These are phyloP conservation scores for Stictocephala bisonia DNA, from an alignment of 2,888 invertebrate species.

Conservation along the genomic window DNA sequence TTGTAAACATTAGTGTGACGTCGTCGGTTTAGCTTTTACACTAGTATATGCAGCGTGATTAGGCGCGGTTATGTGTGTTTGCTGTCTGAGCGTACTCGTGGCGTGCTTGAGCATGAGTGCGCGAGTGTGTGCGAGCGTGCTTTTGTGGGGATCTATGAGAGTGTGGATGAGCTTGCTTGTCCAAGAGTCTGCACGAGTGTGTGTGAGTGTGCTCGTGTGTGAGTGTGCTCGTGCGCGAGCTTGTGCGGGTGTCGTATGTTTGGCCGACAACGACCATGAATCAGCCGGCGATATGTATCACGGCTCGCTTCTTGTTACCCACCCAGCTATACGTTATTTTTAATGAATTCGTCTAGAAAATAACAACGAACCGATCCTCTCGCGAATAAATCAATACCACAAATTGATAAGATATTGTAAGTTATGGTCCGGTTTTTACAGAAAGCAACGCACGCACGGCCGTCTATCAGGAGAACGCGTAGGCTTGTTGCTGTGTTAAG, in stretches of 20 bases:
- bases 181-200: not conserved
- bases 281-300: not conserved
- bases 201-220: too few relatives aligned
- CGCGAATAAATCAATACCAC: constrained; percentile 28
- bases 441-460: constrained; percentile 1
- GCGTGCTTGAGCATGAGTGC: too few relatives aligned
- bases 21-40: too few relatives aligned
- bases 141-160: too few relatives aligned
- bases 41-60: too few relatives aligned
- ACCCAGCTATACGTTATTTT: constrained; percentile 28
- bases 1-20: too few relatives aligned
- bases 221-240: not conserved
- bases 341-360: constrained; percentile 33
- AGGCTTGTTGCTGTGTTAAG: too few relatives aligned
- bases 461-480: not conserved
- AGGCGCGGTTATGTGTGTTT: too few relatives aligned
- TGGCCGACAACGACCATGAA: not conserved
- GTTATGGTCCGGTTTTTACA: constrained; percentile 32
- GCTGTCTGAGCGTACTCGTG: too few relatives aligned
- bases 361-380: constrained; percentile 20
- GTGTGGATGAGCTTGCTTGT: too few relatives aligned
- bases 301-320: not conserved
- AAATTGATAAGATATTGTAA: constrained; percentile 29
- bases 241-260: not conserved
- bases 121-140: too few relatives aligned